Evolutionary conservation across 2,797 vertebrate species (phyloP).

Genomic region (Hyperoplus lanceolatus): DNA sequence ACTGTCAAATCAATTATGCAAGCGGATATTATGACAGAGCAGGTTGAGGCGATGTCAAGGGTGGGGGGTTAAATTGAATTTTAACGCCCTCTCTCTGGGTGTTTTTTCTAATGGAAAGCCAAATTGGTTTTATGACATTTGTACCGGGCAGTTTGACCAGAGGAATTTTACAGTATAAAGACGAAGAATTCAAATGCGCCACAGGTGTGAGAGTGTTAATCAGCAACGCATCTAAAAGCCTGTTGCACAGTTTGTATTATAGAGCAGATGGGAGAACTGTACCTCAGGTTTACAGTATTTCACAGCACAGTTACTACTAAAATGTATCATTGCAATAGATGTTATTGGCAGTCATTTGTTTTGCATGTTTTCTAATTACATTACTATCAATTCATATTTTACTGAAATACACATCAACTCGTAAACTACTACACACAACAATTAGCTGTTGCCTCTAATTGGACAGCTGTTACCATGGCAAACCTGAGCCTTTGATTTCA

Average conservation of each 20-base stretch:
- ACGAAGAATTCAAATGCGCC: not conserved
- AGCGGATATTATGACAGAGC: constrained; percentile 17
- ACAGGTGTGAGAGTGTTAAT: constrained; percentile 39
- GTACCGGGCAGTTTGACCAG: constrained; percentile 34
- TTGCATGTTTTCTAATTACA: constrained; percentile 23
- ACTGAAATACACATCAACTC: not conserved
- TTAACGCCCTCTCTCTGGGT: constrained; percentile 19
- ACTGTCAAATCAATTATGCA: constrained; percentile 64
- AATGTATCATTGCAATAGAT: constrained; percentile 36
- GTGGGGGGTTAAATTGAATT: constrained; percentile 39
- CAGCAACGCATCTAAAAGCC: constrained; percentile 36
- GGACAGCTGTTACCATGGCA: not conserved
- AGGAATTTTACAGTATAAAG: constrained; percentile 7
- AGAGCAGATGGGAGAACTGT: constrained; percentile 36
- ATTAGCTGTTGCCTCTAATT: not conserved
- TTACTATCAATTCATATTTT: constrained; percentile 17
- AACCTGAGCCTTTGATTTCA: not conserved
- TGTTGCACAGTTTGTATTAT: constrained; percentile 13
- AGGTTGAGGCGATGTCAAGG: constrained; percentile 20
- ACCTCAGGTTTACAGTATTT: constrained; percentile 33
- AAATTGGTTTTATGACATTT: constrained; percentile 67
- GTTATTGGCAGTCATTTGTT: constrained; percentile 49
- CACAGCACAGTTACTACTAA: constrained; percentile 17
- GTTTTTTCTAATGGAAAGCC: constrained; percentile 20
- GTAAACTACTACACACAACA: constrained; percentile 18